Percentiles rank a stretch among this genome's conserved stretches.
These are phyloP conservation scores for Cheilosia pagana DNA, from an alignment of 2,888 invertebrate species.

Conservation along the genomic window DNA sequence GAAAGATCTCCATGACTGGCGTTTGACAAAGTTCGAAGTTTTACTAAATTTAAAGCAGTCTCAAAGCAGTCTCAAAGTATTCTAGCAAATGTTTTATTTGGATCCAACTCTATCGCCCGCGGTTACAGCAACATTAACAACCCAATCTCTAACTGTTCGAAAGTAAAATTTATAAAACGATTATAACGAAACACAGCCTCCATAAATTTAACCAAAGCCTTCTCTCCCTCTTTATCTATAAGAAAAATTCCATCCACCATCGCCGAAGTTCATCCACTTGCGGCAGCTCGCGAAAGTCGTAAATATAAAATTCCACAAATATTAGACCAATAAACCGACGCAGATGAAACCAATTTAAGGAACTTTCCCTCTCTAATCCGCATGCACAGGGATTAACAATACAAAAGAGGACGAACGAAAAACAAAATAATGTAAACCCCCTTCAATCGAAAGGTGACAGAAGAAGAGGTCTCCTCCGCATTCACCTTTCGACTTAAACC, in stretches of 20 bases:
- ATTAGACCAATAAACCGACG: constrained; percentile 47
- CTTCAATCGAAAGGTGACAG: constrained; percentile 45
- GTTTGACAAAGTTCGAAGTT: too few species aligned
- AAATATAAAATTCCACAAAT: constrained; percentile 59
- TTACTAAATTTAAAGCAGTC: too few species aligned
- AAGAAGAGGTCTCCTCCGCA: not conserved
- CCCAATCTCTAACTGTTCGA: too few species aligned
- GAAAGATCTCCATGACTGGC: constrained; percentile 81
- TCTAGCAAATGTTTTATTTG: too few species aligned
- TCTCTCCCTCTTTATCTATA: not conserved
- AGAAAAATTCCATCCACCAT: not conserved
- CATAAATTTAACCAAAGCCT: constrained; percentile 3
- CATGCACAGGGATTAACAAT: constrained; percentile 17
- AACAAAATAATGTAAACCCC: not conserved
- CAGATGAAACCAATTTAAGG: constrained; percentile 42
- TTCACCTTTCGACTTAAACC: not conserved
- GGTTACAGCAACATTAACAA: too few species aligned
- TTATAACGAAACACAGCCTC: too few species aligned
- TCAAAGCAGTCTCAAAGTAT: too few species aligned
- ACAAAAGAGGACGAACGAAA: not conserved
- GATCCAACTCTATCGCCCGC: too few species aligned
- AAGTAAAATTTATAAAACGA: too few species aligned
- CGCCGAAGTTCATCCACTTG: constrained; percentile 18
- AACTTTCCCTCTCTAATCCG: constrained; percentile 1
- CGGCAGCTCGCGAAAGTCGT: constrained; percentile 29